Base-by-base conservation (phyloP, 2,888 invertebrate species). In the Ceramica pisi region DNA sequence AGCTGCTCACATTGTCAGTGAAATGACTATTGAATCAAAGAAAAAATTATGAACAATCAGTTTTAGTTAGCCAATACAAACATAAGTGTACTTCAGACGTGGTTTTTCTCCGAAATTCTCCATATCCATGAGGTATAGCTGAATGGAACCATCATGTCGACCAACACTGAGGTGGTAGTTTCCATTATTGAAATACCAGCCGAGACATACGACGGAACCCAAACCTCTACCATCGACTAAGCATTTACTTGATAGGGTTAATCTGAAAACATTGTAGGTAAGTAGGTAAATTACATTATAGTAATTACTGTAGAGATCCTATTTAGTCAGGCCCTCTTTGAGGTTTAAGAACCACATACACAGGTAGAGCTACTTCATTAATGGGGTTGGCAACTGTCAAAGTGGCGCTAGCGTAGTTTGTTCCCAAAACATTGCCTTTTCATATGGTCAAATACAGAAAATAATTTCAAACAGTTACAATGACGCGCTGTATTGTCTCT, bases 91-190 rank as follows among this genome's bases (percentile, higher is more conserved):
- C 72, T 95, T 96, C 3, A 96, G 83, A 23, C 94, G 89, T 50
- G 93, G 95, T 79, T 93, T 94, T n/a, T 92, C 93, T 3, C 83
- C 75, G 12, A 93, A 80, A 80, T 94, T 93, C 16, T 94, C 94
- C 66, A 87, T 80, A 97, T 98, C 92, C 12, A 95, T 80, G 5
- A 94, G 90, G 73, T 95, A 96, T 2, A 96, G 90, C 74, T 96
- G 96, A 46, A 96, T 91, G 12, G 94, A 94, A 12, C 96, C 96
- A 84, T 96, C 96, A 56, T 96, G 95, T 8, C 96, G 94, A 1
- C 96, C 96, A 26, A 95, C 90, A 53, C 94, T 92, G 8, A 96
- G 87, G 73, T 96, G 95, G 0, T 87, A 80, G 35, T 90, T 92
- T 2, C 89, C 88, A 70, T 89, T 91, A 46, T 84, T 90, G 21